Evolutionary conservation across 2,888 invertebrate genomes (phyloP).

Genomic region (Bombylius major): DNA sequence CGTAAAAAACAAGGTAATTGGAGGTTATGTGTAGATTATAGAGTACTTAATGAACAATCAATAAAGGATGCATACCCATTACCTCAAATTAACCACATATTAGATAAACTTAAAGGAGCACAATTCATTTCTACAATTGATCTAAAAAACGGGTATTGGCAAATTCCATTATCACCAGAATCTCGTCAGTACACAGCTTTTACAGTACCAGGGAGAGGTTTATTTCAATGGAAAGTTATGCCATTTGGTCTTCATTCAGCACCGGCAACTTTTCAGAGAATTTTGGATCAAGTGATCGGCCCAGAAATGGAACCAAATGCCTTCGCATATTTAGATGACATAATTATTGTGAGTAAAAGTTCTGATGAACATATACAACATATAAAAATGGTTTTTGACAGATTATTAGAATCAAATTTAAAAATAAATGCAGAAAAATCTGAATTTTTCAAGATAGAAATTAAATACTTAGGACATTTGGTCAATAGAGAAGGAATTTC

Average conservation of each 20-base stretch:
- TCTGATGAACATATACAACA: slow-evolving; percentile 3
- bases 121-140: background rate
- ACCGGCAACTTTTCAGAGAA: slow-evolving; percentile 6
- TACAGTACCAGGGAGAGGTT: slow-evolving; percentile 1
- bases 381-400: background rate
- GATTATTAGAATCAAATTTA: background rate
- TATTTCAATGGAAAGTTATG: background rate
- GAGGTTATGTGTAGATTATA: background rate
- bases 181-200: slow-evolving; percentile 1
- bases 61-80: background rate
- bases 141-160: background rate
- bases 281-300: background rate
- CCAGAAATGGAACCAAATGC: slow-evolving; percentile 1
- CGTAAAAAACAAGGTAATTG: background rate
- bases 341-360: background rate
- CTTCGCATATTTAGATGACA: slow-evolving; percentile 6
- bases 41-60: background rate
- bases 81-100: background rate
- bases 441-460: background rate
- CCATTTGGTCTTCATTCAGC: background rate
- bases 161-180: background rate
- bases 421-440: background rate
- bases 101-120: background rate
- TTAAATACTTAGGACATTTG: slow-evolving; percentile 5
- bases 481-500: background rate